Evolutionary conservation across 2,888 invertebrate genomes (phyloP).

Genomic region (Gnatocerus cornutus): DNA sequence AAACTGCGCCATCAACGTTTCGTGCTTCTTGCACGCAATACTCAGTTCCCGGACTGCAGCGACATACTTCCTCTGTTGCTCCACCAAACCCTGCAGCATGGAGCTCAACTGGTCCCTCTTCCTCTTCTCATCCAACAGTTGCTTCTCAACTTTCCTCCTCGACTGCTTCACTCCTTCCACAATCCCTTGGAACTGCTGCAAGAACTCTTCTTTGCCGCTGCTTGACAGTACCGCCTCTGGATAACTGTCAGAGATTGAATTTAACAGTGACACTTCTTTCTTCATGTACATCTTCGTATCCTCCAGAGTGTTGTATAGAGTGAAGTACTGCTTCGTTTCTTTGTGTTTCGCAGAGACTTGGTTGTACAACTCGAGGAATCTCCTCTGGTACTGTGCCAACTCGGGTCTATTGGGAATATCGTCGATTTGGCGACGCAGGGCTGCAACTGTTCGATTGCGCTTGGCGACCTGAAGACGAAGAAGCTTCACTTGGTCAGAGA

Average conservation of each 20-base stretch:
- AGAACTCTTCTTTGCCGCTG: conserved; percentile 89
- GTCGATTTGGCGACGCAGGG: conserved; percentile 89
- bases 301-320: conserved; percentile 94
- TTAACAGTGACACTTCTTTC: conserved; percentile 90
- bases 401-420: conserved; percentile 95
- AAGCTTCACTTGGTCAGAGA: conserved; percentile 77
- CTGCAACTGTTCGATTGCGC: conserved; percentile 85
- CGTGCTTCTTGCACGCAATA: conserved; percentile 82
- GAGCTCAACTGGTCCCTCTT: conserved; percentile 79
- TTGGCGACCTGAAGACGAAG: conserved; percentile 83
- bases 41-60: conserved; percentile 84
- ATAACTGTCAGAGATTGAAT: conserved; percentile 92
- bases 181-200: conserved; percentile 92
- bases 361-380: conserved; percentile 97
- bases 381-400: conserved; percentile 93
- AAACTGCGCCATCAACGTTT: conserved; percentile 62
- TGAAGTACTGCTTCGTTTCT: conserved; percentile 98
- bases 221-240: conserved; percentile 90
- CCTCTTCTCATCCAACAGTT: conserved; percentile 77
- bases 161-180: conserved; percentile 92
- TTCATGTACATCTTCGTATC: conserved; percentile 95
- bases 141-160: conserved; percentile 80
- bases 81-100: conserved; percentile 75
- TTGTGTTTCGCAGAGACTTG: conserved; percentile 96
- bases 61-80: conserved; percentile 85